These are phyloP conservation scores for Puntigrus tetrazona DNA, from an alignment of 2,113 vertebrate species.

Conservation along the genomic window DNA sequence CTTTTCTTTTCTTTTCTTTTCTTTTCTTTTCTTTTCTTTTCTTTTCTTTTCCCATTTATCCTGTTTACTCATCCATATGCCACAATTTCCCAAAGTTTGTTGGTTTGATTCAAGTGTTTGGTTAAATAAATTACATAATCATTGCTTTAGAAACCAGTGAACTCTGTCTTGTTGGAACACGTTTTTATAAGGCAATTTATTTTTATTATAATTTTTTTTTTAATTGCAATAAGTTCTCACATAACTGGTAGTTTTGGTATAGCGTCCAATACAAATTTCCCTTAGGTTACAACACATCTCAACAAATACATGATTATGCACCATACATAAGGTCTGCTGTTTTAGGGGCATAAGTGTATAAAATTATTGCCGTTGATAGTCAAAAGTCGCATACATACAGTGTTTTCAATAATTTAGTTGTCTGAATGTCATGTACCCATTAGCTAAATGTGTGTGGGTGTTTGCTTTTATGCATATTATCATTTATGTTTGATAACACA, in stretches of 20 bases:
- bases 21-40: too few relatives aligned
- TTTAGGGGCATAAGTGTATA: background rate
- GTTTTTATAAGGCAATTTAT: background rate
- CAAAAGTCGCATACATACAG: background rate
- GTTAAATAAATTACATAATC: conserved; percentile 1
- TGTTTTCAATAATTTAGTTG: conserved; percentile 36
- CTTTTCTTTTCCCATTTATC: background rate
- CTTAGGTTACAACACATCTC: background rate
- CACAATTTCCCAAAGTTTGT: background rate
- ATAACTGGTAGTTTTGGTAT: background rate
- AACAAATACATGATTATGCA: background rate
- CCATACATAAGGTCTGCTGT: background rate
- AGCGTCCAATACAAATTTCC: background rate
- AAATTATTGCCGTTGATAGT: background rate
- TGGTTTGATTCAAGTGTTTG: conserved; percentile 1
- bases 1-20: too few relatives aligned
- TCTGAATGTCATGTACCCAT: conserved; percentile 4
- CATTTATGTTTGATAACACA: conserved; percentile 23
- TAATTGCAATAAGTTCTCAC: too few relatives aligned
- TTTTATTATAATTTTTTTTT: too few relatives aligned
- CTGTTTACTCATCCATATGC: conserved; percentile 2
- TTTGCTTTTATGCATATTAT: conserved; percentile 9
- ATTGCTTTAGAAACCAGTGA: background rate
- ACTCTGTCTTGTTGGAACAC: background rate
- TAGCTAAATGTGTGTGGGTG: conserved; percentile 23